Conservation (phyloP, 2,888 invertebrate species). For the Pyrochroa serraticornis region DNA sequence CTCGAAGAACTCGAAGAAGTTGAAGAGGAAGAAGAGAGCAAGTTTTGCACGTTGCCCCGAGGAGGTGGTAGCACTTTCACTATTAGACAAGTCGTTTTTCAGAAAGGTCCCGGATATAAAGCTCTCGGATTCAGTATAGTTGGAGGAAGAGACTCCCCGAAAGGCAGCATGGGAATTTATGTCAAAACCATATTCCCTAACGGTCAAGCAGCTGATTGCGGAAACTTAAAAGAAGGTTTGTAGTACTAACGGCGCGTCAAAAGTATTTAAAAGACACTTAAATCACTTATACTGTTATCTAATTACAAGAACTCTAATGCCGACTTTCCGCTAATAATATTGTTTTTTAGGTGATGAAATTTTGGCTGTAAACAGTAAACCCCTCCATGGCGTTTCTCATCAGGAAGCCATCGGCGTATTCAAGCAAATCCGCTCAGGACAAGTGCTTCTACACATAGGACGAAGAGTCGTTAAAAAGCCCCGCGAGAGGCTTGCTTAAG, state of each 20-base stretch:
- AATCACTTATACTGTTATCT: neutral
- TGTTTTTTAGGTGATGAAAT: conserved; percentile 76
- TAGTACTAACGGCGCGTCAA: conserved; percentile 25
- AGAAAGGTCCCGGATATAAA: conserved; percentile 83
- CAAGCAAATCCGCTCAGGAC: conserved; percentile 78
- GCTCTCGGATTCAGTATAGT: conserved; percentile 90
- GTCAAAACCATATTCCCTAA: conserved; percentile 86
- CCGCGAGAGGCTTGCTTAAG: conserved; percentile 48
- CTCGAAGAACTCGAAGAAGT: conserved; percentile 56
- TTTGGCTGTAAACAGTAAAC: conserved; percentile 78
- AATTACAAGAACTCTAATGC: neutral
- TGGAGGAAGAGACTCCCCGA: conserved; percentile 86
- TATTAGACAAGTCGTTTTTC: conserved; percentile 63
- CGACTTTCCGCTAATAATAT: neutral
- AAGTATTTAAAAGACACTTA: neutral
- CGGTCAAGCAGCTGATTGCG: conserved; percentile 85
- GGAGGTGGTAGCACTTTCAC: conserved; percentile 63
- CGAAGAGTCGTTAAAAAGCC: conserved; percentile 58
- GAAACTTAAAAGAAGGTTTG: conserved; percentile 81
- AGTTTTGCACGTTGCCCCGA: conserved; percentile 66
- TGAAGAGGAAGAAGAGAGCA: conserved; percentile 61
- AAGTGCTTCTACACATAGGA: conserved; percentile 76
- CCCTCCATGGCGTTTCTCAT: conserved; percentile 77
- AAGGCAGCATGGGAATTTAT: conserved; percentile 87
- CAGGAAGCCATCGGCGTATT: conserved; percentile 81